These are phyloP conservation scores for Leucosticte australis DNA, from an alignment of 2,113 vertebrate genomes.

Conservation along the genomic window DNA sequence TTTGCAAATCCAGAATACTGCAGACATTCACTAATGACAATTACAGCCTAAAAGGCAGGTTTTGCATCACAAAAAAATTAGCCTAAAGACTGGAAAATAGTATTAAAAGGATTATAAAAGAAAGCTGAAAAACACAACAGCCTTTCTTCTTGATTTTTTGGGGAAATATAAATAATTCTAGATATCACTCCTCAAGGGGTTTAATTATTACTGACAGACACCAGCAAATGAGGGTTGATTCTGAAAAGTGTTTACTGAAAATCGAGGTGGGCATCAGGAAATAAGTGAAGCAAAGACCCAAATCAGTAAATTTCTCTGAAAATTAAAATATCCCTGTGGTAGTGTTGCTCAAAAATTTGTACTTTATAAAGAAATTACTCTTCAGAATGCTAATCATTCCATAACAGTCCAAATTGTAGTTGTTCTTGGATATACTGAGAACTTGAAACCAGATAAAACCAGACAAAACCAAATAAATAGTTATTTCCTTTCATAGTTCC, in stretches of 20 bases:
- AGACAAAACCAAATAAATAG: neutral
- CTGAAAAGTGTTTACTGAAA: neutral
- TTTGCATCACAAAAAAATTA: neutral
- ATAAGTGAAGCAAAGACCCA: neutral
- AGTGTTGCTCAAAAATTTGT: neutral
- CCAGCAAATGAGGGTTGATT: neutral
- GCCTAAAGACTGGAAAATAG: neutral
- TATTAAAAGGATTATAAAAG: neutral
- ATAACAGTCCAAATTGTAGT: neutral
- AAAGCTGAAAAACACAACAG: neutral
- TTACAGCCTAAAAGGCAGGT: neutral
- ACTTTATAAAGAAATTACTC: neutral
- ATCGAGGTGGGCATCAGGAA: neutral
- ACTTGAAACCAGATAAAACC: neutral
- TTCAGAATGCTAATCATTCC: neutral
- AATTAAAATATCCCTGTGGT: neutral
- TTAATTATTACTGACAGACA: neutral
- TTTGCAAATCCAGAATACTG: neutral
- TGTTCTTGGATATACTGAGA: neutral
- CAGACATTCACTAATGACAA: neutral
- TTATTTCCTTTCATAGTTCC: neutral
- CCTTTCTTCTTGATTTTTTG: neutral
- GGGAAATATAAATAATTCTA: neutral
- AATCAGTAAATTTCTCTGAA: neutral
- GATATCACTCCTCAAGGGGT: neutral